Conservation (phyloP, 2,888 invertebrate genomes). For the Chrysolina haemoptera region DNA sequence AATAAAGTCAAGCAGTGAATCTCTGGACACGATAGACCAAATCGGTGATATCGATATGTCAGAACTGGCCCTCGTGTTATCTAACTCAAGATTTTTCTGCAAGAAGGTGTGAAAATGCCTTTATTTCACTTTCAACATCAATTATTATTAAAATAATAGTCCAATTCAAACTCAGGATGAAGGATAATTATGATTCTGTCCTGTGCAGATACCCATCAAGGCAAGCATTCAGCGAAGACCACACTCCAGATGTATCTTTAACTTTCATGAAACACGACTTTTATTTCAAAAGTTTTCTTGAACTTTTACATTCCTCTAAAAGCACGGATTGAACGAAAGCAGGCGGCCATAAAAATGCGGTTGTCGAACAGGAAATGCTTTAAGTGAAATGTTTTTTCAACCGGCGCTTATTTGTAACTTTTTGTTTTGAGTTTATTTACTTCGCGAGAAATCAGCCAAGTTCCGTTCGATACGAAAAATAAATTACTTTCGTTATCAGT, state of each 20-base stretch:
- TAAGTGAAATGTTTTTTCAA: constrained; percentile 54
- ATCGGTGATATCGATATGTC: no score
- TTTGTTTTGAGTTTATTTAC: constrained; percentile 35
- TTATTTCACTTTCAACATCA: no score
- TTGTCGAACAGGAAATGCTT: constrained; percentile 49
- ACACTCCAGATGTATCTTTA: constrained; percentile 59
- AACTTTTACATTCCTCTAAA: constrained; percentile 60
- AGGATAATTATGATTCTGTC: no score
- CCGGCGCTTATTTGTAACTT: constrained; percentile 45
- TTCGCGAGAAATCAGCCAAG: neutral
- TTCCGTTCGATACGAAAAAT: neutral
- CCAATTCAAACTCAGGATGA: no score
- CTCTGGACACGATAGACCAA: no score
- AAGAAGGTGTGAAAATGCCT: no score
- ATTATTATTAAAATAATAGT: no score
- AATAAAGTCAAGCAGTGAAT: no score
- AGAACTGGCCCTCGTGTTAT: no score
- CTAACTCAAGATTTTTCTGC: no score
- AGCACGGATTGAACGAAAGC: constrained; percentile 51
- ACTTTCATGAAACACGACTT: constrained; percentile 66
- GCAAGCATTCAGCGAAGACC: constrained; percentile 51
- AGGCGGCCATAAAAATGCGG: constrained; percentile 53
- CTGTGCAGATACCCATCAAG: neutral
- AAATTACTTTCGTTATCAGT: neutral
- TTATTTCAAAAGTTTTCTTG: constrained; percentile 65